These are phyloP conservation scores for Hoplodrina ambigua DNA, from an alignment of 2,888 invertebrate species.

Conservation along the genomic window DNA sequence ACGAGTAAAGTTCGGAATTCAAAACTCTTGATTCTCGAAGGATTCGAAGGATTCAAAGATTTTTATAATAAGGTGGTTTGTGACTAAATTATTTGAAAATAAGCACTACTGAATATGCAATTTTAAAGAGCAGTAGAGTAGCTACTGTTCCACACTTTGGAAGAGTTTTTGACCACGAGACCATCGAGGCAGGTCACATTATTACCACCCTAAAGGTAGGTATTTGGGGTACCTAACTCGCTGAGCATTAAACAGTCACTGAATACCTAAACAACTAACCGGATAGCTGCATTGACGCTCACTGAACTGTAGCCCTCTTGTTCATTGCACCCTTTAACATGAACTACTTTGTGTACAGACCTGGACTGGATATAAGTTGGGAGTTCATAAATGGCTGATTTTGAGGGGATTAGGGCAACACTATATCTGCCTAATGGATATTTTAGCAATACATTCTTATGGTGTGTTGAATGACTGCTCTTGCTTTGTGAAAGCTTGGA, in stretches of 20 bases:
- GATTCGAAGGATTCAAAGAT: no score
- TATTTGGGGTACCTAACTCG: slow-evolving; percentile 17
- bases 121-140: no score
- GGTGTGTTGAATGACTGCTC: no score
- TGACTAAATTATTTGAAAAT: no score
- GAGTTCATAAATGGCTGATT: background rate
- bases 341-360: slow-evolving; percentile 27
- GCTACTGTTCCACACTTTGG: no score
- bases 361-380: background rate
- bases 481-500: no score
- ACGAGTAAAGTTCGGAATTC: no score
- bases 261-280: slow-evolving; percentile 25
- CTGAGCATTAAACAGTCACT: slow-evolving; percentile 25
- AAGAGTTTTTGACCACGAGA: background rate
- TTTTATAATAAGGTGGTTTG: no score
- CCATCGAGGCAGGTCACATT: background rate
- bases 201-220: background rate
- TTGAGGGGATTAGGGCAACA: background rate
- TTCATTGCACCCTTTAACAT: slow-evolving; percentile 52
- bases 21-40: no score
- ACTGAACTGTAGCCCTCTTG: slow-evolving; percentile 48
- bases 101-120: no score
- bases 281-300: slow-evolving; percentile 21
- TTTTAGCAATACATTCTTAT: background rate
- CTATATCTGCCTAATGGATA: background rate